Base-by-base conservation (phyloP, 2,888 invertebrate genomes). In the Drosophila setosimentum region DNA sequence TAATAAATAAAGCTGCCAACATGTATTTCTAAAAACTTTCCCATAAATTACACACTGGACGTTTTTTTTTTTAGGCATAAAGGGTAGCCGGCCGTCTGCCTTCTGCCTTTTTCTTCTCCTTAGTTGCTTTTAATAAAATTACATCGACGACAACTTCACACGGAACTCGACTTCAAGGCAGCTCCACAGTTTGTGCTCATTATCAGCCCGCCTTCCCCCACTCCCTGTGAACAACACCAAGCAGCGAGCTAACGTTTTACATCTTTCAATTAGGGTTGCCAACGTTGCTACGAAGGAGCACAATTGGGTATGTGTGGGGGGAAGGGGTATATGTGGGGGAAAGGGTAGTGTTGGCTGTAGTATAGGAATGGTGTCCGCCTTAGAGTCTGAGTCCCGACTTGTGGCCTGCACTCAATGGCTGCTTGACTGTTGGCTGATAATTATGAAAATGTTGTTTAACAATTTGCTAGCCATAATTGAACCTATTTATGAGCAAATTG, bases 181-280 rank as follows among this genome's bases (percentile, higher is more conserved):
- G 51, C 55, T 59, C 37, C 75, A 61, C 75, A 78, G 71, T 63
- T 78, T 78, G 71, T 75, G 71, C 78, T 78, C 72, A 78, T 78
- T 78, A 78, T 75, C 79, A 78, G 68, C 42, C 70, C 60, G 13
- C 24, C 51, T 50, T 32, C 27, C 13, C 2, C 32, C n/a, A 3
- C 55, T 30, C 10, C 59, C 21, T 13, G 33, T 35, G 7, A 7
- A 16, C 27, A 49, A 27, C 35, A 60, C 63, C 42, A 68, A 68
- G 60, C 74, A 78, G 70, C 74, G 74, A 82, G 82, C 82, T 77
- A 82, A 77, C 82, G 77, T 67, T 80, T 82, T 82, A 82, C 80
- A 75, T 80, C 82, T 80, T 75, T 68, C 82, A 85, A 83, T 83
- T 75, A 82, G 80, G 68, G 79, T 80, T 79, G 73, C 69, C 76